Conservation (phyloP, 2,888 invertebrate genomes). For the Yponomeuta cagnagella region DNA sequence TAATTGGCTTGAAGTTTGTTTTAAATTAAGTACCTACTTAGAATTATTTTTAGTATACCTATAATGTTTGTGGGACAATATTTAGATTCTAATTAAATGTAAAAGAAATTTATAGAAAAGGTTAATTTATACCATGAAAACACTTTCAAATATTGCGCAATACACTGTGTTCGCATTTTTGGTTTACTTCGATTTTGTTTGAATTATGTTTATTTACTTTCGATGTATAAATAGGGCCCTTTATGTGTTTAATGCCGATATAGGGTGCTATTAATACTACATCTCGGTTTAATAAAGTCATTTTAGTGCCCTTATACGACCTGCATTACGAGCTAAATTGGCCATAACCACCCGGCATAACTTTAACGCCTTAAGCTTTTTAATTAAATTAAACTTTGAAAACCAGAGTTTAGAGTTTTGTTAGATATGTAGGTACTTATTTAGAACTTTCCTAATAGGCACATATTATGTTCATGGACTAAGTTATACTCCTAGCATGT, state of each 20-base stretch:
- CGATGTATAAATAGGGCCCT: not conserved
- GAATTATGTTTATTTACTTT: not conserved
- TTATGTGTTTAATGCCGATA: conserved; percentile 16
- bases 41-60: too few relatives aligned
- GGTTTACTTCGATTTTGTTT: not conserved
- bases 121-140: too few relatives aligned
- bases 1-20: too few relatives aligned
- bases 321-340: conserved; percentile 1
- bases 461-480: too few relatives aligned
- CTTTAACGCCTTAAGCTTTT: conserved; percentile 1
- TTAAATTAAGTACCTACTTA: too few relatives aligned
- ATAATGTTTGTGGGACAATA: too few relatives aligned
- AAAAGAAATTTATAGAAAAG: too few relatives aligned
- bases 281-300: conserved; percentile 4
- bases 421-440: not conserved
- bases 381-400: not conserved
- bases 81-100: too few relatives aligned
- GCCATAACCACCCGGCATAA: not conserved
- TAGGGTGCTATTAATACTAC: not conserved
- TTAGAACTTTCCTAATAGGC: not conserved
- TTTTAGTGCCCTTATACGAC: conserved; percentile 1
- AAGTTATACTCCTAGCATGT: too few relatives aligned
- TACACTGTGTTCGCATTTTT: not conserved
- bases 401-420: not conserved
- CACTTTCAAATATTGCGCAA: not conserved